These are phyloP conservation scores for Troides helena DNA, from an alignment of 2,888 invertebrate species.

Conservation along the genomic window DNA sequence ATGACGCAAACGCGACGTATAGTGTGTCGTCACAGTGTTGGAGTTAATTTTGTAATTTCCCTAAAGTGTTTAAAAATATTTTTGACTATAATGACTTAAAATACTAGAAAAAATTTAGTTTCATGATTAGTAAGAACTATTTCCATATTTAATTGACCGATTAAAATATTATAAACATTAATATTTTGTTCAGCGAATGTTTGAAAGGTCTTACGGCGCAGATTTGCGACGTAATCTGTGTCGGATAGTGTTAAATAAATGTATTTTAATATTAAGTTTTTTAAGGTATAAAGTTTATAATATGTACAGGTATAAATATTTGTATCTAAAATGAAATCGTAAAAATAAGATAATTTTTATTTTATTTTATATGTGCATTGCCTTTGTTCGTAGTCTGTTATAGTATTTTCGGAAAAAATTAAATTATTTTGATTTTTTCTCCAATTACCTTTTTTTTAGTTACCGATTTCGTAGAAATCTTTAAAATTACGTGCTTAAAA, in stretches of 20 bases:
- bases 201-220: not conserved
- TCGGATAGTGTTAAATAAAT: not conserved
- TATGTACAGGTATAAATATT: not conserved
- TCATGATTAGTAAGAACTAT: not conserved
- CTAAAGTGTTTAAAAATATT: constrained; percentile 42
- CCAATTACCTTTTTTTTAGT: too few species aligned
- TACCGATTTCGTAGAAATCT: too few species aligned
- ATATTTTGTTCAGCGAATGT: not conserved
- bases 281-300: not conserved
- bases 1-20: constrained; percentile 72
- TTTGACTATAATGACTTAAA: not conserved
- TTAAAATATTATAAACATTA: not conserved
- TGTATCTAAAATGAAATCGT: not conserved
- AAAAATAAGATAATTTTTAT: too few species aligned
- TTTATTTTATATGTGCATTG: too few species aligned
- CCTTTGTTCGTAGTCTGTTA: too few species aligned
- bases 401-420: too few species aligned
- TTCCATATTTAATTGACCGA: not conserved
- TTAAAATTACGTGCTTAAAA: too few species aligned
- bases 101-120: not conserved
- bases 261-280: not conserved
- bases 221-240: constrained; percentile 28
- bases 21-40: constrained; percentile 65
- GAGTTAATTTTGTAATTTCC: constrained; percentile 45
- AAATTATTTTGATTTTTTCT: too few species aligned